Conservation (phyloP, 2,888 invertebrate genomes). For the Bellardia pandia region DNA sequence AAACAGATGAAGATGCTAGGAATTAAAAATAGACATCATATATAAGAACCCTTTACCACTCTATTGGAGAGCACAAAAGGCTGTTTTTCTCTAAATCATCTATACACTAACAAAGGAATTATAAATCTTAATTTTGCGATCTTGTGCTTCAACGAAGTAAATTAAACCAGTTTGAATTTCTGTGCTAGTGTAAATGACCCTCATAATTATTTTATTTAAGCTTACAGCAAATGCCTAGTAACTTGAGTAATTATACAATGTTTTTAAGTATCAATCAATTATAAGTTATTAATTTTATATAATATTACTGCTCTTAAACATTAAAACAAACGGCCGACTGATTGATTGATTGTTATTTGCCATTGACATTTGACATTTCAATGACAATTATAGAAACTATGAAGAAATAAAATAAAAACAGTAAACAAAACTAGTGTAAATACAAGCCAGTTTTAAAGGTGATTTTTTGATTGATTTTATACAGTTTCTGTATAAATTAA, state of each 20-base stretch:
- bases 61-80: too few species aligned
- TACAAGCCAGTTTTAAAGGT: conserved; percentile 22
- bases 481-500: conserved; percentile 48
- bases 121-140: too few species aligned
- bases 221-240: conserved; percentile 31
- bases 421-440: conserved; percentile 45
- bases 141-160: too few species aligned
- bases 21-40: too few species aligned
- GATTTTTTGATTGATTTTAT: conserved; percentile 46
- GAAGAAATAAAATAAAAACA: not conserved
- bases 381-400: conserved; percentile 52
- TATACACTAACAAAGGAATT: too few species aligned
- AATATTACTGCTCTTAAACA: not conserved
- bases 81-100: too few species aligned
- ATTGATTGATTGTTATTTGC: conserved; percentile 59
- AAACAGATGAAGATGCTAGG: too few species aligned
- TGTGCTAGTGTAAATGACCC: not conserved
- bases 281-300: conserved; percentile 57
- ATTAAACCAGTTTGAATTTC: not conserved
- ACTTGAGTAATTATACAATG: conserved; percentile 56
- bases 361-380: conserved; percentile 70
- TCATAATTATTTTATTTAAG: not conserved
- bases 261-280: conserved; percentile 48
- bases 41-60: too few species aligned
- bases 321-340: conserved; percentile 12